Evolutionary conservation across 2,888 invertebrate genomes (phyloP).

Genomic region (Gisinianus flammeolus): DNA sequence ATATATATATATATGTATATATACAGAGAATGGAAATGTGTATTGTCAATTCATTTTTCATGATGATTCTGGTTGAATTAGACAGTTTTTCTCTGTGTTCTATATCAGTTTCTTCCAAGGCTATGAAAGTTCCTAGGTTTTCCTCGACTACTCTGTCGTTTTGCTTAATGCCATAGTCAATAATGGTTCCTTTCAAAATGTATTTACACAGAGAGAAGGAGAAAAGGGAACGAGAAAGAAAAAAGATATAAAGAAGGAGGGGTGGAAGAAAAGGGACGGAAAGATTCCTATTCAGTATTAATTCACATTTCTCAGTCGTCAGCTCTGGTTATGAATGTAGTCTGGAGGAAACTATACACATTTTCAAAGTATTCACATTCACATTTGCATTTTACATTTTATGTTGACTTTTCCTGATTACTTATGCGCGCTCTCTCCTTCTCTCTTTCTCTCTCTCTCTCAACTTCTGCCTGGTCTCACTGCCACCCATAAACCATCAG

Average conservation of each 20-base stretch:
- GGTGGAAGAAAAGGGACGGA: not conserved
- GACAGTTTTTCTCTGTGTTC: slow-evolving; percentile 23
- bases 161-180: slow-evolving; percentile 23
- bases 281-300: slow-evolving; percentile 24
- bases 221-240: not conserved
- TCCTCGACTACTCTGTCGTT: not conserved
- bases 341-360: slow-evolving; percentile 21
- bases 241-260: not conserved
- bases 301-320: slow-evolving; percentile 25
- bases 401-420: slow-evolving; percentile 27
- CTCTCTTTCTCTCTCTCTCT: not conserved
- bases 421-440: slow-evolving; percentile 16
- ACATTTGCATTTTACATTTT: slow-evolving; percentile 25
- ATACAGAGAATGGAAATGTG: no score
- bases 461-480: not conserved
- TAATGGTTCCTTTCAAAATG: slow-evolving; percentile 17
- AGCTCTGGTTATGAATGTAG: slow-evolving; percentile 23
- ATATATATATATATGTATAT: no score
- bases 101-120: slow-evolving; percentile 5
- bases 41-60: slow-evolving; percentile 16
- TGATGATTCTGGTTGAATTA: slow-evolving; percentile 19
- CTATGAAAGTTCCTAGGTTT: slow-evolving; percentile 3
- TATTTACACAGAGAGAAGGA: slow-evolving; percentile 11
- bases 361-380: slow-evolving; percentile 27
- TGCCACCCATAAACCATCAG: not conserved